Percentiles rank a stretch among this genome's conserved stretches.
Conservation (phyloP, 2,797 vertebrate species). For the Poeciliopsis turneri region DNA sequence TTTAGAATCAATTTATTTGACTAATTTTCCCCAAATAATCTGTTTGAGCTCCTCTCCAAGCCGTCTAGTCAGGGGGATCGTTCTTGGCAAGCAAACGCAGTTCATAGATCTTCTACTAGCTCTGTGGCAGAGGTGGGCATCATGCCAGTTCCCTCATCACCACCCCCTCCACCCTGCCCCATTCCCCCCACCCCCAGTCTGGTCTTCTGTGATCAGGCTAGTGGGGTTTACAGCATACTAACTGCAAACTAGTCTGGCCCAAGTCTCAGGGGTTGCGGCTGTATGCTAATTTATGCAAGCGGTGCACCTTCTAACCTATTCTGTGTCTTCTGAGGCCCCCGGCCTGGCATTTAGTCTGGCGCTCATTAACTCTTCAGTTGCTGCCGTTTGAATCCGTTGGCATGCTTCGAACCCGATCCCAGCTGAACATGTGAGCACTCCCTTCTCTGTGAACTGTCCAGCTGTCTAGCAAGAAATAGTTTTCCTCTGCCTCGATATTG, state of each 20-base stretch:
- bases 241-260: slow-evolving; percentile 69
- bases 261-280: slow-evolving; percentile 70
- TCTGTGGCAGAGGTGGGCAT: slow-evolving; percentile 68
- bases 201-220: slow-evolving; percentile 73
- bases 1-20: slow-evolving; percentile 36
- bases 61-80: slow-evolving; percentile 35
- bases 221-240: slow-evolving; percentile 78
- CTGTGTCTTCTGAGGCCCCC: slow-evolving; percentile 53
- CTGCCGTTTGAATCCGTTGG: slow-evolving; percentile 40
- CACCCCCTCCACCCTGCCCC: slow-evolving; percentile 10
- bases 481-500: slow-evolving; percentile 23
- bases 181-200: slow-evolving; percentile 54
- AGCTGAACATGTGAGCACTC: not conserved
- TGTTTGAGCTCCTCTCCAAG: slow-evolving; percentile 31
- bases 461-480: slow-evolving; percentile 34
- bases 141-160: slow-evolving; percentile 49
- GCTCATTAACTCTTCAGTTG: slow-evolving; percentile 63
- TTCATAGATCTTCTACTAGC: slow-evolving; percentile 67
- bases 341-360: slow-evolving; percentile 71
- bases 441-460: slow-evolving; percentile 21
- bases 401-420: slow-evolving; percentile 13
- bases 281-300: slow-evolving; percentile 79
- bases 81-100: slow-evolving; percentile 57
- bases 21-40: slow-evolving; percentile 35
- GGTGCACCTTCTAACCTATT: slow-evolving; percentile 50